Conservation (phyloP, 64 coral and sea anemone genomes). For the Trachythela sp. region DNA sequence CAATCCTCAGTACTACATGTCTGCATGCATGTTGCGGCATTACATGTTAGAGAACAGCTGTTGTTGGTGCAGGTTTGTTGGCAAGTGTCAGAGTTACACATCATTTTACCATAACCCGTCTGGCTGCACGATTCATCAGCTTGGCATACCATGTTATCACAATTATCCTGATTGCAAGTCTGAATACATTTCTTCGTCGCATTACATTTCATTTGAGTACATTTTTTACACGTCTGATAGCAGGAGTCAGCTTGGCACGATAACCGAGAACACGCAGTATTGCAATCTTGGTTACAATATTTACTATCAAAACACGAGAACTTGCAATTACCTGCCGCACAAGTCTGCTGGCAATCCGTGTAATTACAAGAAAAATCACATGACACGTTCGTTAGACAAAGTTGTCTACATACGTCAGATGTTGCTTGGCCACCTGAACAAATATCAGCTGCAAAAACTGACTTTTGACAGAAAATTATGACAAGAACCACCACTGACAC, state of each 20-base stretch:
- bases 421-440: not conserved
- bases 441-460: too few species aligned
- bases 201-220: not conserved
- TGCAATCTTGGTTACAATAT: not conserved
- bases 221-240: not conserved
- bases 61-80: not conserved
- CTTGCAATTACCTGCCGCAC: not conserved
- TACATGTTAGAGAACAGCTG: not conserved
- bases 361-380: not conserved
- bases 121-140: too few species aligned
- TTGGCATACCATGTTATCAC: too few species aligned
- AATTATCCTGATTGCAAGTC: too few species aligned
- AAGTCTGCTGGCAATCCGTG: not conserved
- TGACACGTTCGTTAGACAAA: not conserved
- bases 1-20: not conserved
- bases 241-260: too few species aligned
- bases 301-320: not conserved
- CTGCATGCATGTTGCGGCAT: not conserved
- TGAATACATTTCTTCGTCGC: not conserved
- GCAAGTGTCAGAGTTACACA: not conserved
- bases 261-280: too few species aligned
- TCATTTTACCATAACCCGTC: not conserved
- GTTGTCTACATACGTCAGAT: not conserved
- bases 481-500: too few species aligned
- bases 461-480: too few species aligned